Base-by-base conservation (phyloP, 1,140 invertebrate genomes). In the Anastrepha ludens region DNA sequence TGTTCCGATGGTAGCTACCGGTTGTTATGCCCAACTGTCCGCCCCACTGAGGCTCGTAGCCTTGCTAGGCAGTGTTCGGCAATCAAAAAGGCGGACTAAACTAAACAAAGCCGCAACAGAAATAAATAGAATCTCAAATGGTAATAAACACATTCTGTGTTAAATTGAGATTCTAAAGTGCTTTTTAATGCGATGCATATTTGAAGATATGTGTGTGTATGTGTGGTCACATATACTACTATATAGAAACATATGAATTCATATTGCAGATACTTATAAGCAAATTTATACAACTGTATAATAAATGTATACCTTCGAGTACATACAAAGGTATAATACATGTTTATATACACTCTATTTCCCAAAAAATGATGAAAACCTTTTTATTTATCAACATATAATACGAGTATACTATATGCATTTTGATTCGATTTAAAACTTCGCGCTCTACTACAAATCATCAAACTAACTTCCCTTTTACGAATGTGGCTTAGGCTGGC, bases 111-210 rank as follows among this genome's bases (percentile, higher is more conserved):
- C 9, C 67, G 44, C 41, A 41, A 15, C 41, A 74, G 3, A 74
- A 74, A 74, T 74, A 74, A 41, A 74, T 74, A 74, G 67, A 74
- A 74, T 74, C 67, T 44, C 67, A 74, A 74, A 41, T 74, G 67
- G 67, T 44, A 74, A 44, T 74, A 74, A 74, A 74, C 67, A 74
- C 67, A 74, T 74, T 39, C 29, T 41, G 41, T 39, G 67, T 44
- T 74, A 44, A 74, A 74, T 44, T 74, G 39, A 74, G 41, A 39
- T 39, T 15, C 67, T 74, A 11, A 74, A 74, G 67, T 74, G 67
- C 67, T 74, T 44, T 74, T 74, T 74, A 74, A 74, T 74, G 67
- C 17, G n/a, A 11, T 20, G 74, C 11, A 55, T 55, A 55, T 11
- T 8, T 11, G 0, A 6, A 55, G 6, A 2, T 55, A 55, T 55